Evolutionary conservation across 2,888 invertebrate genomes (phyloP), one percentile per base, ranked within the genome.

Genomic region (Bruchidius siliquastri): DNA sequence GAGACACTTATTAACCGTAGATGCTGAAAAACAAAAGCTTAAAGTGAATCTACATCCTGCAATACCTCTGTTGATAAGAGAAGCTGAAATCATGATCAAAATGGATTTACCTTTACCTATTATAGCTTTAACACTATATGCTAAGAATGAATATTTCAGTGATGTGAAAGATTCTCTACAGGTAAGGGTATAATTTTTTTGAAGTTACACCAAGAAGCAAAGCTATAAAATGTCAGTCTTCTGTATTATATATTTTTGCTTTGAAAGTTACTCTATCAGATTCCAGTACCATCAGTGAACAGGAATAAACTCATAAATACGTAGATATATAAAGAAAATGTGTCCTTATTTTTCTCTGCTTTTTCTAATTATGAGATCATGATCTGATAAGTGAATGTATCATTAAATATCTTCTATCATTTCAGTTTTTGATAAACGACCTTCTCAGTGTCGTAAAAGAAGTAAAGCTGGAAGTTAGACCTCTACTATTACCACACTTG

Each of bases 391-490:
- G n/a, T n/a, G n/a, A n/a, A n/a, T n/a, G n/a, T n/a, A n/a, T n/a
- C n/a, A n/a, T n/a, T n/a, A n/a, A n/a, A n/a, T n/a, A n/a, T n/a
- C n/a, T n/a, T n/a, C n/a, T n/a, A n/a, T n/a, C n/a, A n/a, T 84
- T 84, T 66, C 87, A 95, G 92, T 91, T 94, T 83, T 89, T 96
- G 69, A 89, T 96, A 74, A 92, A 94, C 83, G 92, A 94, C 84
- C 94, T 94, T 81, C 87, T 93, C 49, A 87, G 88, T 70, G 92
- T 92, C 0, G 92, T 94, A 0, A 89, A 91, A 72, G 90, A 91
- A 32, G 95, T 96, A 0, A 95, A 96, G 83, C 87, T 93, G 69
- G 97, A 97, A 87, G 95, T 97, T 20, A 91, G 97, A n/a, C 95
- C 96, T 22, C 88, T 98, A 72, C 92, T 98, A 84, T 88, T 96